These are phyloP conservation scores for Merluccius polli DNA, from an alignment of 2,797 vertebrate genomes.

Conservation along the genomic window DNA sequence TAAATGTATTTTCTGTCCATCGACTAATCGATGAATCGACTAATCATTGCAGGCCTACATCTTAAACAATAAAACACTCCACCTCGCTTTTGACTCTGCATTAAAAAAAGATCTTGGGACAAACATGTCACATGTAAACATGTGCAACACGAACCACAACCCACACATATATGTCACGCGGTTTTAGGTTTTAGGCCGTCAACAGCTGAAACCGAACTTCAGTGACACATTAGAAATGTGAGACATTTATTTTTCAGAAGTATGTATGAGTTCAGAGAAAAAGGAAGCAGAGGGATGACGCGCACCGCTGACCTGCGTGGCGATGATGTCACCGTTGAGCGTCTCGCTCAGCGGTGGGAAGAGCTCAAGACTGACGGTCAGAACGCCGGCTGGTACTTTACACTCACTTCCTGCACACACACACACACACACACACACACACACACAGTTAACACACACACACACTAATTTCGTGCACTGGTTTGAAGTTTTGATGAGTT, in stretches of 20 bases:
- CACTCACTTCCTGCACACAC: constrained; percentile 70
- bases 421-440: constrained; percentile 20
- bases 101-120: no score
- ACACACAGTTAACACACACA: constrained; percentile 17
- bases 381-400: constrained; percentile 88
- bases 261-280: not conserved
- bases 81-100: no score
- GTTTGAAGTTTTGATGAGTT: no score
- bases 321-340: constrained; percentile 82
- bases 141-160: no score
- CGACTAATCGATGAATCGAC: no score
- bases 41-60: no score
- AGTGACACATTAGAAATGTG: not conserved
- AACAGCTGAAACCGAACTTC: not conserved
- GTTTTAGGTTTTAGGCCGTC: no score
- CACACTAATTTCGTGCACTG: constrained; percentile 5
- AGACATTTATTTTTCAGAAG: not conserved
- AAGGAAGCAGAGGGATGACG: not conserved
- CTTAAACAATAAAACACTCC: not conserved
- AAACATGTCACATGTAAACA: no score
- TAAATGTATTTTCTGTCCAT: no score
- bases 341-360: constrained; percentile 82
- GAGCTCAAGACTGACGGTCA: constrained; percentile 90
- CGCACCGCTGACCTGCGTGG: constrained; percentile 82
- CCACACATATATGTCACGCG: no score